These are phyloP conservation scores for Anguilla marmorata DNA, from an alignment of 2,797 vertebrate species.

Conservation along the genomic window DNA sequence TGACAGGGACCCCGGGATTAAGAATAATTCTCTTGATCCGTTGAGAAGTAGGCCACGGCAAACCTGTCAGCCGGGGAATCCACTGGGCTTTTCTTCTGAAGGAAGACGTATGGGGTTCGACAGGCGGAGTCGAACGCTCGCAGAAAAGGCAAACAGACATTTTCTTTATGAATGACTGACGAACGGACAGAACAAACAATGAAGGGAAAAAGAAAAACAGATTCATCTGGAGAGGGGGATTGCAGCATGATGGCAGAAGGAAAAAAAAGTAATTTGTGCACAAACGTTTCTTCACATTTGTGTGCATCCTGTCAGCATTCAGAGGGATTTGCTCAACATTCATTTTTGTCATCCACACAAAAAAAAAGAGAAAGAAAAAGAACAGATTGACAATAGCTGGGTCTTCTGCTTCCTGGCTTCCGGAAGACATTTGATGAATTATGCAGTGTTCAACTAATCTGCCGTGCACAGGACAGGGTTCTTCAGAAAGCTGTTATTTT, in stretches of 20 bases:
- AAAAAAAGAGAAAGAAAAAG: slow-evolving; percentile 47
- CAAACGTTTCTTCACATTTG: neutral
- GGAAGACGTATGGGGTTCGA: neutral
- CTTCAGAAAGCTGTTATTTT: slow-evolving; percentile 1
- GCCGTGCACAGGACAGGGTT: neutral
- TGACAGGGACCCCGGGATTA: slow-evolving; percentile 33
- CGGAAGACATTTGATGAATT: slow-evolving; percentile 51
- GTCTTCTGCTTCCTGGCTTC: slow-evolving; percentile 55
- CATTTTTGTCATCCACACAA: slow-evolving; percentile 59
- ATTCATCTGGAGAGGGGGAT: neutral
- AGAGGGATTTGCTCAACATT: slow-evolving; percentile 55
- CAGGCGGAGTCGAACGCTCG: neutral
- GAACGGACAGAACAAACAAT: neutral
- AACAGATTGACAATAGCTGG: slow-evolving; percentile 61
- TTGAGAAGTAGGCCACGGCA: slow-evolving; percentile 26
- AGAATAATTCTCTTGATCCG: slow-evolving; percentile 28
- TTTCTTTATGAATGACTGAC: slow-evolving; percentile 10
- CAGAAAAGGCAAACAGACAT: neutral
- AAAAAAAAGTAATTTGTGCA: neutral
- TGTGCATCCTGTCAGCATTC: slow-evolving; percentile 6
- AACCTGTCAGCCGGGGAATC: slow-evolving; percentile 12
- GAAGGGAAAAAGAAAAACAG: neutral
- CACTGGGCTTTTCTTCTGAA: neutral
- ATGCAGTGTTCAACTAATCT: slow-evolving; percentile 40
- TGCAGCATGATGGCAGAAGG: neutral